These are phyloP conservation scores for Drosophila anceps DNA, from an alignment of 2,888 invertebrate genomes.

Conservation along the genomic window DNA sequence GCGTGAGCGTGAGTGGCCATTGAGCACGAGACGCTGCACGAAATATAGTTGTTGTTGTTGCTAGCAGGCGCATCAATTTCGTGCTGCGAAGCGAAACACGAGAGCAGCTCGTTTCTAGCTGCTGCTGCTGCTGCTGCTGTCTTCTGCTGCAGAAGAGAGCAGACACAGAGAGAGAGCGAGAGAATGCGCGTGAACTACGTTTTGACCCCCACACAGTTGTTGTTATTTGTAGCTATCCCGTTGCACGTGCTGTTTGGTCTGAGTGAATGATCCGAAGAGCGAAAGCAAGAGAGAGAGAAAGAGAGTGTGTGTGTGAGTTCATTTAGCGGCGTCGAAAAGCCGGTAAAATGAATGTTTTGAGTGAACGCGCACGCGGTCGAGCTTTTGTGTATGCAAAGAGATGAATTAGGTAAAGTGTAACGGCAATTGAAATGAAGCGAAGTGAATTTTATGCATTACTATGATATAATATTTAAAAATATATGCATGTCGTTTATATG, in stretches of 20 bases:
- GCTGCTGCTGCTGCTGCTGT: slow-evolving; percentile 1
- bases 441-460: too few species aligned
- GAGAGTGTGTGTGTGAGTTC: slow-evolving; percentile 19
- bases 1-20: slow-evolving; percentile 31
- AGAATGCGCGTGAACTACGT: slow-evolving; percentile 27
- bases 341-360: slow-evolving; percentile 71
- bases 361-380: slow-evolving; percentile 11
- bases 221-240: slow-evolving; percentile 14
- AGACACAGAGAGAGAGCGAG: background rate
- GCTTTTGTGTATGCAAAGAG: background rate
- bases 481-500: too few species aligned
- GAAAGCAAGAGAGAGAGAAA: background rate
- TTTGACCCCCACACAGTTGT: slow-evolving; percentile 50
- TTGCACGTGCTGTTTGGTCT: slow-evolving; percentile 58
- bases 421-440: slow-evolving; percentile 16
- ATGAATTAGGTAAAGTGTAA: slow-evolving; percentile 6
- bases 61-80: background rate
- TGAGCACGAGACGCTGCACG: slow-evolving; percentile 13
- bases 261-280: slow-evolving; percentile 3
- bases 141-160: slow-evolving; percentile 12
- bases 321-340: slow-evolving; percentile 55
- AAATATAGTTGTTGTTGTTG: background rate
- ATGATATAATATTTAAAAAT: too few species aligned
- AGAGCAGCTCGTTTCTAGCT: slow-evolving; percentile 18
- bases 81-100: slow-evolving; percentile 16